Base-by-base conservation (phyloP, 2,888 invertebrate genomes). In the Idaea straminata region DNA sequence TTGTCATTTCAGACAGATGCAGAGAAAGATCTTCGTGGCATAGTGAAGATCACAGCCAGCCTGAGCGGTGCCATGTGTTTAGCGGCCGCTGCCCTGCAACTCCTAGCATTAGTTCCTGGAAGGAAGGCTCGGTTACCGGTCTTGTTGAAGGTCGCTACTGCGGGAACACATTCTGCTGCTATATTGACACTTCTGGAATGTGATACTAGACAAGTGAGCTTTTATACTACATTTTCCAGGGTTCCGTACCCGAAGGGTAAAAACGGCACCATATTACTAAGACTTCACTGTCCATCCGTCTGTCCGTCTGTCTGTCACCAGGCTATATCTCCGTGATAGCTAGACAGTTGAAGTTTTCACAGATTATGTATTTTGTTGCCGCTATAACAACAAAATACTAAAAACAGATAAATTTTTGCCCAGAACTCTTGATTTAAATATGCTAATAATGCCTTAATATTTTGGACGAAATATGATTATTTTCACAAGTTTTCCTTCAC, bases 1-100 rank as follows among this genome's bases (percentile, higher is more conserved):
- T 13, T 13, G 13, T 25, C 34, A 63, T 66, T 77, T 35, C 78
- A 92, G 92, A 89, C 89, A 67, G 89, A 91, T 62, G 85, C 84
- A 65, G 91, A 91, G 67, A 87, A 86, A 66, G 91, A 91, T 60
- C 79, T 91, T 0, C 84, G 86, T 0, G 88, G 87, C 0, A 82
- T 91, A 7, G 89, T 91, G 4, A 88, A 86, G 72, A 86, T 92
- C 38, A 89, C 90, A 5, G 87, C 87, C 0, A 87, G 89, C 0
- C 69, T 91, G 1, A 86, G 91, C 0, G 89, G 88, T 0, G 91
- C 89, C 0, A 86, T 92, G 87, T 91, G 92, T 66, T 74, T 91
- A 10, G 85, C 83, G 0, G 87, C 88, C 0, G 89, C 91, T 0
- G 85, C 84, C 1, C 67, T 92, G 5, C 92, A 91, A 62, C 80